Evolutionary conservation across 2,888 invertebrate species (phyloP).

Genomic region (Drosophila macrothrix): DNA sequence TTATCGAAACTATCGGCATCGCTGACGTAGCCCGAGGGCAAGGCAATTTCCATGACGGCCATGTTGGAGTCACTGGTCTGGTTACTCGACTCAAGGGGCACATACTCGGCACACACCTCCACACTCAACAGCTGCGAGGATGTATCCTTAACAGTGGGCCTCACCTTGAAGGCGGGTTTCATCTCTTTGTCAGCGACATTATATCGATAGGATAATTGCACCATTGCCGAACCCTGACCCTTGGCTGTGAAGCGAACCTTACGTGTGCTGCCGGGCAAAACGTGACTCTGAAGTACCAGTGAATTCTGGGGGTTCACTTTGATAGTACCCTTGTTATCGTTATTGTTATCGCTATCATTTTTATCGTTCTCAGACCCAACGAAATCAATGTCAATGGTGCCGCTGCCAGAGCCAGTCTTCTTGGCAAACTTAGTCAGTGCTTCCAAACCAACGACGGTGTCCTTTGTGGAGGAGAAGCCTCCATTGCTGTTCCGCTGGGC

Average conservation of each 20-base stretch:
- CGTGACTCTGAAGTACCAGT: slow-evolving; percentile 92
- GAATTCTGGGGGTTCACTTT: slow-evolving; percentile 90
- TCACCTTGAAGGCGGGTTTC: slow-evolving; percentile 94
- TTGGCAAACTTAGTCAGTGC: slow-evolving; percentile 89
- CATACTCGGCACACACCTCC: slow-evolving; percentile 92
- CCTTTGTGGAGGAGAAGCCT: slow-evolving; percentile 92
- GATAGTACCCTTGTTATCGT: slow-evolving; percentile 64
- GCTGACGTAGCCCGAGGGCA: slow-evolving; percentile 96
- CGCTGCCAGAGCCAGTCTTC: slow-evolving; percentile 85
- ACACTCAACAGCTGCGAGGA: slow-evolving; percentile 92
- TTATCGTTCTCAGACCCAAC: slow-evolving; percentile 47
- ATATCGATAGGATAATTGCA: slow-evolving; percentile 92
- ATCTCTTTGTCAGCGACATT: slow-evolving; percentile 94
- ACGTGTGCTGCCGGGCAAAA: slow-evolving; percentile 86
- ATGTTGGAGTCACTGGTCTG: slow-evolving; percentile 90
- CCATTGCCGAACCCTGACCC: slow-evolving; percentile 92
- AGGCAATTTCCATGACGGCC: slow-evolving; percentile 94
- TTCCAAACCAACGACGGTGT: slow-evolving; percentile 91
- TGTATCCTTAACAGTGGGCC: slow-evolving; percentile 93
- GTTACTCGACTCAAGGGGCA: slow-evolving; percentile 59
- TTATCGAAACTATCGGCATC: slow-evolving; percentile 90
- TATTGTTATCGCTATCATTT: slow-evolving; percentile 16
- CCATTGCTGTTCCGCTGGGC: slow-evolving; percentile 89
- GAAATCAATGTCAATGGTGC: slow-evolving; percentile 76
- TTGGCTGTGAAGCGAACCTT: slow-evolving; percentile 90